phyloP scores from a whole-genome alignment of 1,140 invertebrate genomes.

The Drosophila ogumai region DNA sequence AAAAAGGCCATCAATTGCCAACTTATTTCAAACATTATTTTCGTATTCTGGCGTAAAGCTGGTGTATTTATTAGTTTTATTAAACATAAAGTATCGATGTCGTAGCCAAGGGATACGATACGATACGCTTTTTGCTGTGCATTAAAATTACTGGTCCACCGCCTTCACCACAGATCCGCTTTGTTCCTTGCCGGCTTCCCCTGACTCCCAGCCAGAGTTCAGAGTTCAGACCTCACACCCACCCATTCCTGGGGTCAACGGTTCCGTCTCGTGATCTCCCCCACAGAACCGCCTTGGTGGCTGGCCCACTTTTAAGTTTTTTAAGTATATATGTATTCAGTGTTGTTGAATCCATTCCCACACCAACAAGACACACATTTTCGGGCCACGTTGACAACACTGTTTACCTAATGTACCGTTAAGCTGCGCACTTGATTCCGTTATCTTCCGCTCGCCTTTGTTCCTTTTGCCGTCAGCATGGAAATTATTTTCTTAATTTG shows the following conservation, averaged over 20 bases:
- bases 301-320: constrained; percentile 42
- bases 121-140: constrained; percentile 25
- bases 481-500: constrained; percentile 77
- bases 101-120: neutral
- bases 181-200: constrained; percentile 16
- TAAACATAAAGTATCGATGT: constrained; percentile 2
- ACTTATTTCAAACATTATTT: neutral
- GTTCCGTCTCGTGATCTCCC: constrained; percentile 32
- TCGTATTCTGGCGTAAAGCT: neutral
- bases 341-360: constrained; percentile 28
- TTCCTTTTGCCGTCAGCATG: constrained; percentile 31
- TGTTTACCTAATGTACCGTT: constrained; percentile 83
- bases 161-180: constrained; percentile 40
- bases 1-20: neutral
- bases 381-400: constrained; percentile 64
- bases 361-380: neutral
- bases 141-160: constrained; percentile 23
- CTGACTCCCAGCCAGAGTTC: constrained; percentile 1
- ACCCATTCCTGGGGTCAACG: constrained; percentile 42
- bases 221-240: constrained; percentile 7
- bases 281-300: constrained; percentile 7
- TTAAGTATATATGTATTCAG: constrained; percentile 36
- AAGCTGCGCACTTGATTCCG: constrained; percentile 74
- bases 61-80: neutral
- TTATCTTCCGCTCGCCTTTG: constrained; percentile 55